Conservation (phyloP, 53 echinoderm and acorn worm genomes). For the Pentamera pediparva region DNA sequence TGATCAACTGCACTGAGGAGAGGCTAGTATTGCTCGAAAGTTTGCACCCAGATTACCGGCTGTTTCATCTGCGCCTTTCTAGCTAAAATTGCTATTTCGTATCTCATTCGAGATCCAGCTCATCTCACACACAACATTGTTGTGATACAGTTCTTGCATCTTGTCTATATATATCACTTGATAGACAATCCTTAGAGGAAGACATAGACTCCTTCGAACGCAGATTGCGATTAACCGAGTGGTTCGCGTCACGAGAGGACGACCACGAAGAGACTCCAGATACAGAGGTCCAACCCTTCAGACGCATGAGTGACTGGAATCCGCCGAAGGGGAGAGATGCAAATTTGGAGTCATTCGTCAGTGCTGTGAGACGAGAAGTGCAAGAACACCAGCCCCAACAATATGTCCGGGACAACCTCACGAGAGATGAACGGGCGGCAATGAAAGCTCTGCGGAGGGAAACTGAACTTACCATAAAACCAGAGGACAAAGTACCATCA, state of each 20-base stretch:
- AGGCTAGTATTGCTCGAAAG: too few species aligned
- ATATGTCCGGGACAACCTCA: constrained; percentile 2
- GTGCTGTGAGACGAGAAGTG: constrained; percentile 4
- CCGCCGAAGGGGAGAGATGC: neutral
- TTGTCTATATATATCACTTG: too few species aligned
- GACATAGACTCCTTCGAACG: neutral
- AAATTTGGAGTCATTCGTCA: constrained; percentile 8
- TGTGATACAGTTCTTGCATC: too few species aligned
- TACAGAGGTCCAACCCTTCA: neutral
- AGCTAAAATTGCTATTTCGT: too few species aligned
- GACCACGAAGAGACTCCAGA: neutral
- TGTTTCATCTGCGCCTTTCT: too few species aligned
- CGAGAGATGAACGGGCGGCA: neutral
- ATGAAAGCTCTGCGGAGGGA: neutral
- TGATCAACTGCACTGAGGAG: too few species aligned
- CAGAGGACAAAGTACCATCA: neutral
- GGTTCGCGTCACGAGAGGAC: neutral
- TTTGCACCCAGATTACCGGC: too few species aligned
- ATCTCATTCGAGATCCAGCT: too few species aligned
- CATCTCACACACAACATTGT: too few species aligned
- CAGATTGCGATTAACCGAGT: constrained; percentile 1
- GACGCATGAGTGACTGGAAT: neutral
- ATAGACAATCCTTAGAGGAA: neutral
- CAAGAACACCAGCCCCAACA: constrained; percentile 6
- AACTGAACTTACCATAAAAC: neutral